Base-by-base conservation (phyloP, 1,140 invertebrate species). In the Psilanteris sp. region DNA sequence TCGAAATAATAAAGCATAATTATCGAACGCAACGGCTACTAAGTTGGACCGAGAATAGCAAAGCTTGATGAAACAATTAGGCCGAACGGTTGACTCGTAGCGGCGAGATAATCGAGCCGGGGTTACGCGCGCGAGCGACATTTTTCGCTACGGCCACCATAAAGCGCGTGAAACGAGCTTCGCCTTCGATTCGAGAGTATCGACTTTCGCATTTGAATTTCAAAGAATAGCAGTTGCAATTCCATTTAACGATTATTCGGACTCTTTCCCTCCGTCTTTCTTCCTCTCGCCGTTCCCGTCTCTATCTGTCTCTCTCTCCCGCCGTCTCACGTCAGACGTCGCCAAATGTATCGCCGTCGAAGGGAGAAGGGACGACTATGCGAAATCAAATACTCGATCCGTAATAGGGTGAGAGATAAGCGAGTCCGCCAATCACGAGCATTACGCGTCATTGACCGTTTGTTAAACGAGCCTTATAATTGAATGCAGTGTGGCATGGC, bases 401-500 rank as follows among this genome's bases (percentile, higher is more conserved):
- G 18, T 64, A 62, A 77, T 52, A 68, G 75, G 55, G 55, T 64
- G 68, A 57, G 48, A 77, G 67, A 72, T 77, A 77, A 72, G 75
- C 68, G 61, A 71, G 62, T 72, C 62, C 43, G 57, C 75, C 75
- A 77, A 77, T 68, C 61, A 72, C 57, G 57, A 72, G 62, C 37
- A 72, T 77, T 68, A 77, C 48, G 68, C 64, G 62, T 70, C 70
- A 73, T 78, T 74, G 76, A 46, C 52, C 64, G 71, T 78, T 74
- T 70, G 75, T 73, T 78, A 73, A 78, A 78, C 75, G 75, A 78
- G 70, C 68, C 75, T 78, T 73, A 70, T 76, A 76, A 76, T 76
- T 76, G 68, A 72, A 68, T 78, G 68, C 64, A 70, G 41, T 46
- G 55, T 41, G 29, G 15, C 36, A 50, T 46, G 29, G 34, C 31